Percentiles rank a stretch among this genome's conserved stretches.
Conservation (phyloP, 2,888 invertebrate species). For the Ophraella communa region DNA sequence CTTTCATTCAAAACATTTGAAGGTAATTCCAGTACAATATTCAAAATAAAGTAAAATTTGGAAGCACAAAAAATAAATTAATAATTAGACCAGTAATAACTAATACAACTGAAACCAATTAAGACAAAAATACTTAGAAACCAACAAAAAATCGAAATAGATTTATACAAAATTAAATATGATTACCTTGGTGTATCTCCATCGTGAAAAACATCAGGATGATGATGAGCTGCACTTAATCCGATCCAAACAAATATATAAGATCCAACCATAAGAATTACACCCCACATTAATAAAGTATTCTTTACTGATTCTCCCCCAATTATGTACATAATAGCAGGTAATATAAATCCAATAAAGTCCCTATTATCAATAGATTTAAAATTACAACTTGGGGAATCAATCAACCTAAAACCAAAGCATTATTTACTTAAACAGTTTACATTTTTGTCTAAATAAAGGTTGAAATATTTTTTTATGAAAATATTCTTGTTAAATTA, state of each 20-base stretch:
- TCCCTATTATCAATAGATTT: not conserved
- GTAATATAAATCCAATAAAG: slow-evolving; percentile 21
- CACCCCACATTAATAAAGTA: slow-evolving; percentile 66
- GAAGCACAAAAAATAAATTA: no score
- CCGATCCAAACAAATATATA: slow-evolving; percentile 61
- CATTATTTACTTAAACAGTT: not conserved
- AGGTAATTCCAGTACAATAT: no score
- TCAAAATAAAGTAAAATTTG: no score
- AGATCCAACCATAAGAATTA: slow-evolving; percentile 5
- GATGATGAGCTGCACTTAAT: slow-evolving; percentile 79
- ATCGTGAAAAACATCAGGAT: slow-evolving; percentile 80
- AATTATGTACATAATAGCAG: slow-evolving; percentile 34
- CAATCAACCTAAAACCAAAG: slow-evolving; percentile 6
- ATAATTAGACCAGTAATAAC: no score
- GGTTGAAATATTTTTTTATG: no score
- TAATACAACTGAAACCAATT: no score
- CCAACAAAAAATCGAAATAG: no score
- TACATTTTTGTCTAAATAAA: no score
- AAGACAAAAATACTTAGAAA: no score
- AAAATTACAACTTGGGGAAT: not conserved
- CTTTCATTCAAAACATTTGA: no score
- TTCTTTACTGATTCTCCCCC: slow-evolving; percentile 52
- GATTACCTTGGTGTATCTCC: slow-evolving; percentile 72
- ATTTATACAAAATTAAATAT: not conserved
- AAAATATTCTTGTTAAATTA: no score